A percentile compares a stretch with the other conserved stretches of the same genome.
Evolutionary conservation across 1,140 invertebrate species (phyloP).

Genomic region (Piezodorus guildinii): DNA sequence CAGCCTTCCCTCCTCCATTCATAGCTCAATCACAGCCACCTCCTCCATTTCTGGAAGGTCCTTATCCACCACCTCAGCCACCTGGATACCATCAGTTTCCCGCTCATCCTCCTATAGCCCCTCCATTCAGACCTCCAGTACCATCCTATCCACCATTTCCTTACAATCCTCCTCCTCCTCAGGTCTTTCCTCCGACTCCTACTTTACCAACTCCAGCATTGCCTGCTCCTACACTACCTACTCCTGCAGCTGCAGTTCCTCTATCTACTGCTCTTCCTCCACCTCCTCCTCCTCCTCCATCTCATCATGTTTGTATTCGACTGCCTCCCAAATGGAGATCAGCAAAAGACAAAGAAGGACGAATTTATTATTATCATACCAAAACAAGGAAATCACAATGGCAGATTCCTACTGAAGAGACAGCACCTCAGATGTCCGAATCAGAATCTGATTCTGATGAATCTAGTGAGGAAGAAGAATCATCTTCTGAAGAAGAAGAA

Average conservation of each 20-base stretch:
- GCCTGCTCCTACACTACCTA: slow-evolving; percentile 27
- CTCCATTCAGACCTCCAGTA: slow-evolving; percentile 27
- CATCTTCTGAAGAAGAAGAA: slow-evolving; percentile 23
- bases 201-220: slow-evolving; percentile 9
- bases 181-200: not conserved
- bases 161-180: slow-evolving; percentile 13
- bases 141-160: slow-evolving; percentile 12
- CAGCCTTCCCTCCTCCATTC: not conserved
- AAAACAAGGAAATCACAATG: slow-evolving; percentile 75
- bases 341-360: slow-evolving; percentile 63
- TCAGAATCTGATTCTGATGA: slow-evolving; percentile 36
- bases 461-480: slow-evolving; percentile 35
- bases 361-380: slow-evolving; percentile 84
- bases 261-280: slow-evolving; percentile 19
- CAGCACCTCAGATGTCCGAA: slow-evolving; percentile 25
- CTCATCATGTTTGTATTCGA: slow-evolving; percentile 37
- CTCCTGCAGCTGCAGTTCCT: slow-evolving; percentile 17
- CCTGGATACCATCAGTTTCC: slow-evolving; percentile 37
- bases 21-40: slow-evolving; percentile 1
- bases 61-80: slow-evolving; percentile 5
- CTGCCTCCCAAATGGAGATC: slow-evolving; percentile 80
- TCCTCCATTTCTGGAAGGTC: not conserved
- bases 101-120: slow-evolving; percentile 33
- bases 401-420: slow-evolving; percentile 54
- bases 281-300: slow-evolving; percentile 26